phyloP scores from a whole-genome alignment of 2,113 vertebrate species.

The Macroglossus sobrinus region DNA sequence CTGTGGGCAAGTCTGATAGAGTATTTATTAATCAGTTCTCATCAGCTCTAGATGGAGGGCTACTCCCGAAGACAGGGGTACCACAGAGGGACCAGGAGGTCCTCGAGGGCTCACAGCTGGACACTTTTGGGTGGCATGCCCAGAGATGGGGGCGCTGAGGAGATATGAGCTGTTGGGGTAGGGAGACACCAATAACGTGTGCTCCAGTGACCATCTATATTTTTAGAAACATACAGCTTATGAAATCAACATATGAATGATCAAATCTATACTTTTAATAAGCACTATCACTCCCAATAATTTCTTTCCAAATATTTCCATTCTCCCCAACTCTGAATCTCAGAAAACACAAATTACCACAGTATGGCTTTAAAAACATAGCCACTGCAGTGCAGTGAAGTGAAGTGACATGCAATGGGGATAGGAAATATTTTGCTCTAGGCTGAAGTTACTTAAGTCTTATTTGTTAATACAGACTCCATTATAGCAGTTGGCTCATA shows the following conservation, averaged over 20 bases:
- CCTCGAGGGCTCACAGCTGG: background rate
- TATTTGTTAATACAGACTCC: background rate
- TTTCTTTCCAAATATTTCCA: background rate
- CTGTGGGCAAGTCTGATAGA: background rate
- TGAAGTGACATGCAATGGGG: background rate
- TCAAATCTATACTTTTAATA: background rate
- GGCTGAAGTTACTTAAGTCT: background rate
- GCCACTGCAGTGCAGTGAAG: rapidly evolving
- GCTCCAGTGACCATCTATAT: background rate
- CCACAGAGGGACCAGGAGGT: background rate
- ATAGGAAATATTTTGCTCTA: background rate
- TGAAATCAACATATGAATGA: background rate
- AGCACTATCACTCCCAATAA: background rate
- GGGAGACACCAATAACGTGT: background rate
- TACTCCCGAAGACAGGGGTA: background rate
- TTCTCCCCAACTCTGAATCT: background rate
- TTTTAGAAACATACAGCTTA: background rate
- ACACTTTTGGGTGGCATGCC: background rate
- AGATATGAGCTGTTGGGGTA: background rate
- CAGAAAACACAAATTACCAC: background rate
- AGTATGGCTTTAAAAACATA: background rate
- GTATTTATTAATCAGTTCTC: background rate
- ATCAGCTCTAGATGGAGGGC: background rate
- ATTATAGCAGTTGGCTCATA: background rate
- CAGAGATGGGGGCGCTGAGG: background rate